Evolutionary conservation across 2,797 vertebrate genomes (phyloP).

Genomic region (Poecilia gillii): DNA sequence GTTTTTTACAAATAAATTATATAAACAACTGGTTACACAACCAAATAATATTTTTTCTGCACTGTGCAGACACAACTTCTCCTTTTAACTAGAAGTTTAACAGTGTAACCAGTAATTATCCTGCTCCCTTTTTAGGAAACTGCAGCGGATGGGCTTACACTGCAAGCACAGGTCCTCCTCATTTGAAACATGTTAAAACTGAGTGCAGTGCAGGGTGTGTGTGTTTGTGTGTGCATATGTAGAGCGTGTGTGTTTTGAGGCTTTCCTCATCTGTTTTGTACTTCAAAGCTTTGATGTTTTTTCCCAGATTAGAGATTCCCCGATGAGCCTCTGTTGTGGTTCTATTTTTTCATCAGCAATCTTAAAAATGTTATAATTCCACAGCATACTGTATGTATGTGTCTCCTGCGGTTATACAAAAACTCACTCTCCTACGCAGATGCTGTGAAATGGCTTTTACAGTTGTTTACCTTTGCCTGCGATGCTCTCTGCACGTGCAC

Average conservation of each 20-base stretch:
- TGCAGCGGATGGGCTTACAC: constrained; percentile 2
- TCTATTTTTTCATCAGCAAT: constrained; percentile 1
- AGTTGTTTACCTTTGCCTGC: constrained; percentile 46
- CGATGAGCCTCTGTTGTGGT: not conserved
- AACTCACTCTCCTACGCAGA: constrained; percentile 52
- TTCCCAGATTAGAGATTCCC: constrained; percentile 22
- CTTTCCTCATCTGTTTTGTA: constrained; percentile 18
- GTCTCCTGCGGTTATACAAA: constrained; percentile 37
- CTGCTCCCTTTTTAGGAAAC: not conserved
- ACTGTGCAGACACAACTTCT: not conserved
- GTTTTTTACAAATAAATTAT: not conserved
- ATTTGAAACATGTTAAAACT: not conserved
- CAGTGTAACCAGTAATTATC: not conserved
- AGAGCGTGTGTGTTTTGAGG: not conserved
- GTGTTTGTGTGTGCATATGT: constrained; percentile 1
- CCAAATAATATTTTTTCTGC: not conserved
- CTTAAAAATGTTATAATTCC: constrained; percentile 32
- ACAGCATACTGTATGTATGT: constrained; percentile 8
- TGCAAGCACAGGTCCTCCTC: constrained; percentile 17
- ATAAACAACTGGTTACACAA: not conserved
- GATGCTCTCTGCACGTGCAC: constrained; percentile 12
- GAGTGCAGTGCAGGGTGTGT: constrained; percentile 11
- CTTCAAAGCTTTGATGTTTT: constrained; percentile 26
- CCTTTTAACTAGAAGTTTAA: not conserved
- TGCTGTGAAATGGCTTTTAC: constrained; percentile 68